These are phyloP conservation scores for Agrochola macilenta DNA, from an alignment of 2,888 invertebrate species.

Conservation along the genomic window DNA sequence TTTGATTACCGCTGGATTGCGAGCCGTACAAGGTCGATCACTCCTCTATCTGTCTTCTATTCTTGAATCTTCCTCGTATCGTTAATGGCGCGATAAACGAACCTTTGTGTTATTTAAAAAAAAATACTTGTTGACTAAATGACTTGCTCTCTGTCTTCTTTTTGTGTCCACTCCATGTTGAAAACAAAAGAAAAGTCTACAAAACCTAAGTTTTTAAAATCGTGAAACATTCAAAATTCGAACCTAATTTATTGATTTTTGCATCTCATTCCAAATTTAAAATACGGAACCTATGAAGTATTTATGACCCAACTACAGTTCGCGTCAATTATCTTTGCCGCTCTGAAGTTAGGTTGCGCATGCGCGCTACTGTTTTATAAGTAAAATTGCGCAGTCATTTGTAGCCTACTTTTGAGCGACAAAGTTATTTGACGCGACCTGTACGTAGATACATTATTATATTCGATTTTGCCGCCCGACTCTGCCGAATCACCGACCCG, in stretches of 20 bases:
- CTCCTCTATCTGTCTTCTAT: not conserved
- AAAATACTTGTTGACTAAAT: too few species aligned
- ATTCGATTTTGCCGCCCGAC: too few species aligned
- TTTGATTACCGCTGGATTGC: not conserved
- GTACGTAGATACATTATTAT: too few species aligned
- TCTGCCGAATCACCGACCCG: too few species aligned
- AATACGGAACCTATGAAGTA: not conserved
- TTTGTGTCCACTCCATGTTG: not conserved
- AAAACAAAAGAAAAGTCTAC: not conserved
- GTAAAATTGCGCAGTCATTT: too few species aligned
- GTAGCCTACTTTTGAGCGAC: too few species aligned
- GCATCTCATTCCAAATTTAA: not conserved
- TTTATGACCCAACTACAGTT: not conserved
- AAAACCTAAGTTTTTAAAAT: not conserved
- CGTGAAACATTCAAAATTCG: not conserved
- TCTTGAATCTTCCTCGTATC: not conserved
- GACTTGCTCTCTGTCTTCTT: not conserved
- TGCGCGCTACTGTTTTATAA: too few species aligned
- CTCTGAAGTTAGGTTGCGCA: too few species aligned
- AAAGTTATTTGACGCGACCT: too few species aligned
- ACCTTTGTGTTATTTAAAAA: too few species aligned
- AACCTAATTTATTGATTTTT: not conserved
- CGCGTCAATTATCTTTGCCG: too few species aligned
- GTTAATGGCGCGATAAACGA: not conserved
- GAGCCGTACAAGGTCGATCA: not conserved